Evolutionary conservation across 92 coral and sea anemone species (phyloP), one percentile per base, ranked within the genome.

Genomic region (Hydrozoanthus gracilis): DNA sequence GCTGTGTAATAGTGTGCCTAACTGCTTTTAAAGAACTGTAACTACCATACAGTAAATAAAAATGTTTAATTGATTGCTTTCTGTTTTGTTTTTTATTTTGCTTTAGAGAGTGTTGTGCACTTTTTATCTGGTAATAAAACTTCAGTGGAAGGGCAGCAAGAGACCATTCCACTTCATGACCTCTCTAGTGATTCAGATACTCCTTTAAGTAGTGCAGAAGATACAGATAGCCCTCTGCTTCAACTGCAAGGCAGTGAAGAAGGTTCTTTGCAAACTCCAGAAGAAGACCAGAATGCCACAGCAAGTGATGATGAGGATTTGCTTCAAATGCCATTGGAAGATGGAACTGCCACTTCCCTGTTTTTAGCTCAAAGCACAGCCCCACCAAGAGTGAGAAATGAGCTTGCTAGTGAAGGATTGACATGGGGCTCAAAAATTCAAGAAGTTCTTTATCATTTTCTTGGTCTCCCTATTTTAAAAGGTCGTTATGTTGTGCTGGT

Each of bases 71-170:
- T 2, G 75, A 10, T 0, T 70, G 75, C 15, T 70, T 70, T 9
- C 46, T 8, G 45, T 68, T 20, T 18, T 3, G 3, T 17, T 2
- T 39, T 54, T 64, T 39, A 13, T 45, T 52, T 2, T 68, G 11
- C 71, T 86, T 56, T 91, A 93, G 96, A 89, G 82, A 92, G 92
- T 65, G 90, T 93, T 89, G 89, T 84, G 6, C 86, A 78, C 73
- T 93, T 93, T 71, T 82, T 93, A 39, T 91, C 96, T 7, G 96
- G 96, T 6, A 91, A 74, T 82, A 73, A 45, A 67, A 58, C 46
- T 14, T 76, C 55, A 64, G 74, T 3, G 46, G 74, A 58, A 48
- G 45, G 68, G 52, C 71, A 48, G 39, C 70, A 49, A 27, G 77
- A 47, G 60, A 50, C 7, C 50, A 46, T 62, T 60, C 55, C 49